Evolutionary conservation across 2,113 vertebrate genomes (phyloP).

Genomic region (Stigmatopora argus): DNA sequence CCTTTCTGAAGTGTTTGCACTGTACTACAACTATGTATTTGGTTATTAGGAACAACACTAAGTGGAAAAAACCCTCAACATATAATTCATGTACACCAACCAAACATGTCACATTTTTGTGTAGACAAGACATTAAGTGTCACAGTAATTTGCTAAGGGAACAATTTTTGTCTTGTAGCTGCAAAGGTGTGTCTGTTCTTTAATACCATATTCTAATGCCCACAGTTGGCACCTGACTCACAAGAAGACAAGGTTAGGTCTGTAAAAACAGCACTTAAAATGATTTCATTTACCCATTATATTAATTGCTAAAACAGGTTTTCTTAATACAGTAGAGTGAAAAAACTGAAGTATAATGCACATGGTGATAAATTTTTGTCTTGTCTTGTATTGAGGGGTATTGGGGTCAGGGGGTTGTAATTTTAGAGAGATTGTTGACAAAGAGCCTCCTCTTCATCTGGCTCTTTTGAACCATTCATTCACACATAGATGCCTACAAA

Average conservation of each 20-base stretch:
- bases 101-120: constrained; percentile 53
- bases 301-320: background rate
- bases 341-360: background rate
- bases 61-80: constrained; percentile 16
- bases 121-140: constrained; percentile 51
- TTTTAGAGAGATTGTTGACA: constrained; percentile 1
- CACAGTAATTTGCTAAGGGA: constrained; percentile 45
- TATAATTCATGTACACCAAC: constrained; percentile 26
- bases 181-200: background rate
- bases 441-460: background rate
- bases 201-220: constrained; percentile 4
- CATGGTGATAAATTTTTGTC: background rate
- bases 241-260: background rate
- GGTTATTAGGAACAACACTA: background rate
- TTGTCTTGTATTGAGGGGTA: background rate
- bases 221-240: constrained; percentile 24
- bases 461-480: background rate
- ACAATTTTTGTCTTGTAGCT: constrained; percentile 29
- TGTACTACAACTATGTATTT: background rate
- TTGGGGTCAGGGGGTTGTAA: too few species aligned
- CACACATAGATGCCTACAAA: background rate
- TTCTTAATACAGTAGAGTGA: background rate
- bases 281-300: background rate
- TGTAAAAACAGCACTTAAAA: background rate
- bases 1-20: too few species aligned